These are phyloP conservation scores for Carassius carassius DNA, from an alignment of 2,113 vertebrate genomes.

Conservation along the genomic window DNA sequence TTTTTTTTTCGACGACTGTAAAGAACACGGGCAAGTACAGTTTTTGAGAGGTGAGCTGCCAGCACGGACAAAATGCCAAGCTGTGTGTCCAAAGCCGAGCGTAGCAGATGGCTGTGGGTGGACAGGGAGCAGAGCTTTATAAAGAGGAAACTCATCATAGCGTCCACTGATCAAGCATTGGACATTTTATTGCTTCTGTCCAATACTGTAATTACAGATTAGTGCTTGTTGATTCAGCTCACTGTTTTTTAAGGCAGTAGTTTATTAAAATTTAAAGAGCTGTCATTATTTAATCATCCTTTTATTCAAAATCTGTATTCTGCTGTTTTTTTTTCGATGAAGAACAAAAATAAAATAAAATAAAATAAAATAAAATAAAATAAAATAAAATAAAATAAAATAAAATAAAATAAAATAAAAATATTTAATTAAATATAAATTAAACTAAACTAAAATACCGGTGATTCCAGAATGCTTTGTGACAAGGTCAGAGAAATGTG, in stretches of 20 bases:
- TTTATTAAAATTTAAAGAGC: not conserved
- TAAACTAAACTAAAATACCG: no score
- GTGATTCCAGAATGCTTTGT: not conserved
- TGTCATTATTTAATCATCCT: not conserved
- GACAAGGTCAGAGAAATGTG: not conserved
- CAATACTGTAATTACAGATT: not conserved
- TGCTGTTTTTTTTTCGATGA: not conserved
- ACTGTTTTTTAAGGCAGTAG: not conserved
- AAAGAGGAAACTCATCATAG: conserved; percentile 19
- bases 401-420: not conserved
- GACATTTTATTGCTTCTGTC: not conserved
- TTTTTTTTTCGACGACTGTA: not conserved
- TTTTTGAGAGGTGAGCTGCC: conserved; percentile 23
- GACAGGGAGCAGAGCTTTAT: conserved; percentile 22
- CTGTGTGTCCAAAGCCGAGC: conserved; percentile 25
- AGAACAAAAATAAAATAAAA: not conserved
- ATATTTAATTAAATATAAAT: not conserved
- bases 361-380: not conserved
- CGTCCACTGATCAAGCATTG: not conserved
- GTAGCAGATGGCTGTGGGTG: conserved; percentile 32
- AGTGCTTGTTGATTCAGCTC: not conserved
- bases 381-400: no score
- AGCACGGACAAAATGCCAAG: conserved; percentile 16
- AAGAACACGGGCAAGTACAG: not conserved
- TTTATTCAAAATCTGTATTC: not conserved